Base-by-base conservation (phyloP, 2,113 vertebrate genomes). In the Butorides virescens region DNA sequence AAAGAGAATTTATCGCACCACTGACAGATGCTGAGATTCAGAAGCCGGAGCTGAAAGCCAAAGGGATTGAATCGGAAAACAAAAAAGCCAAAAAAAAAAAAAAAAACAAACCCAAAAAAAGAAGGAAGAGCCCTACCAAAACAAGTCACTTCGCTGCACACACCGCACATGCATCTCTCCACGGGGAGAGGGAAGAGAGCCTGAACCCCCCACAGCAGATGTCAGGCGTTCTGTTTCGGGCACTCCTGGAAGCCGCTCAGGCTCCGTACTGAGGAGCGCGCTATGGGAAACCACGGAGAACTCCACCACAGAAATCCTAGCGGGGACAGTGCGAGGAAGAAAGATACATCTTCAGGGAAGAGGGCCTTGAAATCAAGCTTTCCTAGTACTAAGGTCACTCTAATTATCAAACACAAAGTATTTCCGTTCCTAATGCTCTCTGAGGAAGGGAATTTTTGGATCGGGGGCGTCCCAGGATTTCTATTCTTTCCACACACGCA, bases 11-110 rank as follows among this genome's bases (percentile, higher is more conserved):
- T 97, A 97, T 94, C 30, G 67, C 94, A 91, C 97, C 93, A 96
- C 87, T 97, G 97, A 98, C 97, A 98, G 98, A 98, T 98, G 97
- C 97, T 96, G 97, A 97, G 93, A 97, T 96, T 97, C 97, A 96
- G 94, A 97, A 96, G 90, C 95, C 5, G 85, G 91, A 98, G 84
- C 80, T 36, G 89, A 79, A 90, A 96, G 92, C 96, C 96, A 97
- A 92, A 93, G 81, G 85, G 85, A 90, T 62, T 88, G 85, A 95
- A 79, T 83, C 62, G 37, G 86, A 72, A 93, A 85, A 68, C 36
- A 96, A 91, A 93, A 91, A 47, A 1, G 8, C 5, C 2, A 27
- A 44, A 67, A 34, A 86, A 65, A 49, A 9, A 21, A 25, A 17
- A 29, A 52, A 27, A 19, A 29, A 9, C 10, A 39, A 10, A 42